Evolutionary conservation across 2,797 vertebrate genomes (phyloP).

Genomic region (Leptodactylus fallax): DNA sequence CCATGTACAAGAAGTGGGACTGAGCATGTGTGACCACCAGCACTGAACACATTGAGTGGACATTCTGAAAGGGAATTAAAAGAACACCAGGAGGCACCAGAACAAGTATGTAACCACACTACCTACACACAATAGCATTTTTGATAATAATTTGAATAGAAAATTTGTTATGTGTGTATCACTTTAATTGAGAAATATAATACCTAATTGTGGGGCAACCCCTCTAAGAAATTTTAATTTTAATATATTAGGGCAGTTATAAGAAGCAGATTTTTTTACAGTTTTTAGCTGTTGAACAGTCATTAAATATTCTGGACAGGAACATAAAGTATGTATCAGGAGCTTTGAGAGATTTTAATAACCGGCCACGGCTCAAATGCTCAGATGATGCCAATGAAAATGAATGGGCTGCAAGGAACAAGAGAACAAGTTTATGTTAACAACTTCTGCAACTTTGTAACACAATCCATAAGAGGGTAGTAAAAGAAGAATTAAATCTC

Average conservation of each 20-base stretch:
- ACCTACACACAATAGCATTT: too few relatives aligned
- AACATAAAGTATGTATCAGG: background rate
- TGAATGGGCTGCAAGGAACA: background rate
- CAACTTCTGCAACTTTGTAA: conserved; percentile 23
- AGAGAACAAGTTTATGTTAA: conserved; percentile 13
- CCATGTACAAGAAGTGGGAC: too few relatives aligned
- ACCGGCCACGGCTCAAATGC: background rate
- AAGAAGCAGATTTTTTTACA: background rate
- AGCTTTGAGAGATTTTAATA: background rate
- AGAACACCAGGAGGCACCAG: too few relatives aligned
- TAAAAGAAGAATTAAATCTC: conserved; percentile 24
- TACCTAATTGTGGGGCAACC: background rate
- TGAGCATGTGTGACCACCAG: too few relatives aligned
- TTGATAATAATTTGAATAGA: too few relatives aligned
- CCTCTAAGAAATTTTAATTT: too few relatives aligned
- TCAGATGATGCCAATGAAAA: conserved; percentile 4
- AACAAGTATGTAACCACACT: too few relatives aligned
- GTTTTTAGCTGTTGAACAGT: background rate
- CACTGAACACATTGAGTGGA: too few relatives aligned
- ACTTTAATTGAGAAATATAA: too few relatives aligned
- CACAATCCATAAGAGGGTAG: conserved; percentile 31
- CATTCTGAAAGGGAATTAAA: too few relatives aligned
- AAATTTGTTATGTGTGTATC: too few relatives aligned
- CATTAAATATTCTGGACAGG: background rate
- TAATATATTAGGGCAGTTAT: too few relatives aligned